These are phyloP conservation scores for Spialia ferax DNA, from an alignment of 2,888 invertebrate species.

Conservation along the genomic window DNA sequence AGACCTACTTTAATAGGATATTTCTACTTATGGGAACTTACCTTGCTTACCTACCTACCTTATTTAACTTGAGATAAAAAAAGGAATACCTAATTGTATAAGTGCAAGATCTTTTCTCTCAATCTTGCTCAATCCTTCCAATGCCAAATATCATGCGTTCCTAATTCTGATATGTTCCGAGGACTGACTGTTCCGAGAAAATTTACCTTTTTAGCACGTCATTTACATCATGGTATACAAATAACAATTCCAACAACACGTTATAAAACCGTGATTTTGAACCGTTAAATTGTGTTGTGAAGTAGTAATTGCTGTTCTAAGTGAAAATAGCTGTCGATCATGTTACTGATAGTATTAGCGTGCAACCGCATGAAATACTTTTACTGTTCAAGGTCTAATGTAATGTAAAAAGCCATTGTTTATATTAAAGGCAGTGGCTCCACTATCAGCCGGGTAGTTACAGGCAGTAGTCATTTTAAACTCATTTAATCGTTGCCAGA, in stretches of 20 bases:
- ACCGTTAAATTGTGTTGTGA: slow-evolving; percentile 54
- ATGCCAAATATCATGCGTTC: too few species aligned
- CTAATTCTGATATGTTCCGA: too few species aligned
- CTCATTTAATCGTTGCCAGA: too few species aligned
- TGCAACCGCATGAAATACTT: slow-evolving; percentile 14
- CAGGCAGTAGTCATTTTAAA: background rate
- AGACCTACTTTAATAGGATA: too few species aligned
- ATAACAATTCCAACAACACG: background rate
- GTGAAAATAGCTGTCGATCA: slow-evolving; percentile 44
- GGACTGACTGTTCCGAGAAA: too few species aligned
- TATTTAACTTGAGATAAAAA: too few species aligned
- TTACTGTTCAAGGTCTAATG: background rate
- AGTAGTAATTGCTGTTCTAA: slow-evolving; percentile 25
- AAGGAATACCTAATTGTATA: too few species aligned
- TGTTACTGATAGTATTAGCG: slow-evolving; percentile 23
- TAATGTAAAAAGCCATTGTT: background rate
- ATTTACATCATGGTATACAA: background rate
- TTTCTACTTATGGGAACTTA: too few species aligned
- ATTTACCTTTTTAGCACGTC: too few species aligned
- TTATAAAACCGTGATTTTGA: slow-evolving; percentile 50
- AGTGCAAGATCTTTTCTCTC: too few species aligned
- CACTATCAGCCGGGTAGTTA: background rate
- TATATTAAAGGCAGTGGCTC: background rate
- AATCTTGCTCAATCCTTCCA: too few species aligned
- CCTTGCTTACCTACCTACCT: too few species aligned